phyloP scores from a whole-genome alignment of 2,888 invertebrate species.

The Hirtodrosophila cameraria region DNA sequence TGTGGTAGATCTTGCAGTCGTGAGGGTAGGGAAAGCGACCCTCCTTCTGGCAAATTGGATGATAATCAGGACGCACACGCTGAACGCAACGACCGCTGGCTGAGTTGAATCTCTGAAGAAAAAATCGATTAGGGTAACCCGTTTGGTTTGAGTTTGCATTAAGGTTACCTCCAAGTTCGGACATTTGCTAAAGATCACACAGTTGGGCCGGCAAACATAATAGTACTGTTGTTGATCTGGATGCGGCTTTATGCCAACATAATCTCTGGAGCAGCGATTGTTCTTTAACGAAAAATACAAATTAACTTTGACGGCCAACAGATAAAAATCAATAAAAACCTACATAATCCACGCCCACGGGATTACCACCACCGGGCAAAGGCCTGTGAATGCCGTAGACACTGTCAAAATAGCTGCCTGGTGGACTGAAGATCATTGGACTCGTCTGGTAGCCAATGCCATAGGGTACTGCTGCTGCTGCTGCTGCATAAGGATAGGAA shows the following conservation, averaged over 20 bases:
- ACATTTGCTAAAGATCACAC: slow-evolving; percentile 84
- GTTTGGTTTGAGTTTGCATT: neutral
- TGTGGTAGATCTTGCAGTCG: slow-evolving; percentile 81
- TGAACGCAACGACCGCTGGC: slow-evolving; percentile 71
- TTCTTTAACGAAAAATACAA: slow-evolving; percentile 55
- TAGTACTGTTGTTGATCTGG: slow-evolving; percentile 83
- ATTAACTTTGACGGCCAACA: slow-evolving; percentile 29
- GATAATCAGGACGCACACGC: slow-evolving; percentile 61
- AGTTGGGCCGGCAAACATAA: slow-evolving; percentile 83
- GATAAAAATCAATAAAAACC: neutral
- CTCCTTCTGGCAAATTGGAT: slow-evolving; percentile 70
- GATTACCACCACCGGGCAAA: slow-evolving; percentile 84
- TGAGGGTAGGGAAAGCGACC: slow-evolving; percentile 83
- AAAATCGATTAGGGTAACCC: slow-evolving; percentile 15
- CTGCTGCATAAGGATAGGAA: slow-evolving; percentile 32
- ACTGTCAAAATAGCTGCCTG: slow-evolving; percentile 76
- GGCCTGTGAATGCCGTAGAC: slow-evolving; percentile 71
- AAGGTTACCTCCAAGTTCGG: slow-evolving; percentile 74
- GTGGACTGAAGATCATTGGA: slow-evolving; percentile 45
- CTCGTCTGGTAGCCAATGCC: slow-evolving; percentile 41
- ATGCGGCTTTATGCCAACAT: slow-evolving; percentile 81
- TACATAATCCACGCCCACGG: slow-evolving; percentile 82
- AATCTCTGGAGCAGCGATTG: slow-evolving; percentile 82
- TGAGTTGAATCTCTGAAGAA: slow-evolving; percentile 71
- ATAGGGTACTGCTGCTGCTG: slow-evolving; percentile 24